Evolutionary conservation across 1,140 invertebrate species (phyloP).

Genomic region (Drosophila sucinea): DNA sequence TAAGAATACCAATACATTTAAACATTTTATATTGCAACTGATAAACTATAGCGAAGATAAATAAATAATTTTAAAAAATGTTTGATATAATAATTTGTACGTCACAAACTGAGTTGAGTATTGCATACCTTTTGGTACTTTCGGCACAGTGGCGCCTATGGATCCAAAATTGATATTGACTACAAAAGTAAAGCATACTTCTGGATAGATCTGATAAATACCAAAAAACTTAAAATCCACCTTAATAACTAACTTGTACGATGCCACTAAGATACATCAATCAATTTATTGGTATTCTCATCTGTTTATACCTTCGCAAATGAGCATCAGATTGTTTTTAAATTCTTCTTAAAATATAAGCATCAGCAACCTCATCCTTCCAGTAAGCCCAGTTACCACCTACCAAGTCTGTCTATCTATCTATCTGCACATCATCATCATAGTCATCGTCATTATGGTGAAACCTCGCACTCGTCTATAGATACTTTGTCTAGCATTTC

Average conservation of each 20-base stretch:
- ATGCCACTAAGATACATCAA: too few relatives aligned
- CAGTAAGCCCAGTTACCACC: background rate
- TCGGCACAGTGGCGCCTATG: background rate
- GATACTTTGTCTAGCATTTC: slow-evolving; percentile 82
- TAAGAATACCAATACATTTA: too few relatives aligned
- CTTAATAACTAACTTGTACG: too few relatives aligned
- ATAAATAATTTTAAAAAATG: too few relatives aligned
- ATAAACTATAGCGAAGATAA: too few relatives aligned
- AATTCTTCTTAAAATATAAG: slow-evolving; percentile 7
- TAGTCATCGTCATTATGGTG: slow-evolving; percentile 34
- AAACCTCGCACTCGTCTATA: slow-evolving; percentile 36
- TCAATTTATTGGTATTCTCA: background rate
- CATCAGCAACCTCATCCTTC: background rate
- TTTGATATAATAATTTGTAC: too few relatives aligned
- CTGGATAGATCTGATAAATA: background rate
- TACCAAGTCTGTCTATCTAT: slow-evolving; percentile 30
- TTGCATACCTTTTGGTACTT: slow-evolving; percentile 14
- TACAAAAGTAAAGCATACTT: background rate
- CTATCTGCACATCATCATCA: slow-evolving; percentile 48
- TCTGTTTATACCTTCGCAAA: slow-evolving; percentile 25
- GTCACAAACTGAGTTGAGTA: background rate
- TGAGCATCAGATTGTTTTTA: slow-evolving; percentile 27
- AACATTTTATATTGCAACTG: too few relatives aligned
- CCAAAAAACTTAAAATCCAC: slow-evolving; percentile 9
- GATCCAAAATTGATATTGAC: background rate